These are phyloP conservation scores for Calephelis nemesis DNA, from an alignment of 1,140 invertebrate genomes.

Conservation along the genomic window DNA sequence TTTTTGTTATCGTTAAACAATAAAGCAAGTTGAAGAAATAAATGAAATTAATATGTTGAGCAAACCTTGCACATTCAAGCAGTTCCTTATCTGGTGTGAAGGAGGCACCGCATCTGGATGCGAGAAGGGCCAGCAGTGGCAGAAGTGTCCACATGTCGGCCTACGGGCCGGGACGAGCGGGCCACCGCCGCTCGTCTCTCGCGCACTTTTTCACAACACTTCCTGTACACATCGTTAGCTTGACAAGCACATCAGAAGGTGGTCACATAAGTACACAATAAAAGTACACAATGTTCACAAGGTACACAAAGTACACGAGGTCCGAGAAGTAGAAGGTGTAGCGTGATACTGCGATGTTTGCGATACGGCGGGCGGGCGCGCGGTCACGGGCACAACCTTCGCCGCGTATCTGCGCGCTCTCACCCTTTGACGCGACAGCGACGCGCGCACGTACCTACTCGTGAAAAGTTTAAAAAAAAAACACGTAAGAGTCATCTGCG, in stretches of 20 bases:
- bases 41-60: conserved; percentile 15
- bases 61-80: conserved; percentile 73
- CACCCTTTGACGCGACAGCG: conserved; percentile 55
- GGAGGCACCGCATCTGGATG: conserved; percentile 51
- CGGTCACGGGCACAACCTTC: conserved; percentile 77
- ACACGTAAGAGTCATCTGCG: too few species aligned
- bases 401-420: conserved; percentile 52
- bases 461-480: too few species aligned
- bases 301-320: conserved; percentile 40
- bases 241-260: background rate
- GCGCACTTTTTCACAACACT: conserved; percentile 59
- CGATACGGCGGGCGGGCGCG: conserved; percentile 50
- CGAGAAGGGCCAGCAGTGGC: conserved; percentile 53
- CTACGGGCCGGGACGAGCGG: conserved; percentile 46
- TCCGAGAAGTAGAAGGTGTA: conserved; percentile 65
- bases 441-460: too few species aligned
- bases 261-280: background rate
- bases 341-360: conserved; percentile 58
- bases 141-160: conserved; percentile 60
- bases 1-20: too few species aligned
- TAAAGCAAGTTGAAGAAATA: too few species aligned
- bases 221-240: conserved; percentile 60
- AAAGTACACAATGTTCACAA: conserved; percentile 27
- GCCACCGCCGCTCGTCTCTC: conserved; percentile 47
- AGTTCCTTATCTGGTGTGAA: conserved; percentile 61